These are phyloP conservation scores for Corvus moneduloides DNA, from an alignment of 2,113 vertebrate genomes.

Conservation along the genomic window DNA sequence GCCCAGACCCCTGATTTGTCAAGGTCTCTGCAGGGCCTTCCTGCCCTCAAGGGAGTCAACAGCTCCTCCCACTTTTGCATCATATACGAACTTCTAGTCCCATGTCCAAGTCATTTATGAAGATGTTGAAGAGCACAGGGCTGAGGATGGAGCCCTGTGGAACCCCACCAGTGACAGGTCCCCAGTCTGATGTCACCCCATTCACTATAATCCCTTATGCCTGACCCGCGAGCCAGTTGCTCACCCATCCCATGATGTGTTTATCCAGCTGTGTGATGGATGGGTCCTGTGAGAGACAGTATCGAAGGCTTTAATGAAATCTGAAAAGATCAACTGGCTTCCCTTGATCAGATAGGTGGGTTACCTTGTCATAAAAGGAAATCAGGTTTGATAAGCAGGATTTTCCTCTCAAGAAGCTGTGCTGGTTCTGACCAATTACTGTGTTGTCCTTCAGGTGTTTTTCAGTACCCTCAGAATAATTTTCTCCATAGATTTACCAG, in stretches of 20 bases:
- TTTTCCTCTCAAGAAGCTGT: not conserved
- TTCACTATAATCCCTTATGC: not conserved
- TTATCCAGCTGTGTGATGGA: not conserved
- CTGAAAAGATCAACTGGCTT: not conserved
- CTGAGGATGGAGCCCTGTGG: fast-evolving
- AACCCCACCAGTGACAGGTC: not conserved
- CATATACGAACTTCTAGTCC: not conserved
- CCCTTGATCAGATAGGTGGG: not conserved
- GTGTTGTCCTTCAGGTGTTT: not conserved
- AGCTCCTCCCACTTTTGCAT: not conserved
- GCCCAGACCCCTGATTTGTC: not conserved
- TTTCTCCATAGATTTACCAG: not conserved
- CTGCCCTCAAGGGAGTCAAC: fast-evolving
- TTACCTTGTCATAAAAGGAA: not conserved
- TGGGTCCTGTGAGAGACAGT: not conserved
- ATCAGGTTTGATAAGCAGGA: not conserved
- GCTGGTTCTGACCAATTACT: not conserved
- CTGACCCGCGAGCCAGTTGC: fast-evolving
- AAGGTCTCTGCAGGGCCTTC: not conserved
- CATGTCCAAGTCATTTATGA: fast-evolving
- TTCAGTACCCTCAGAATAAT: not conserved
- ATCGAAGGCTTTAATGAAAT: not conserved
- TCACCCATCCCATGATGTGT: not conserved
- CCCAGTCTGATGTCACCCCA: not conserved
- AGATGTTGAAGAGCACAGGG: not conserved